These are phyloP conservation scores for Chironomus tentans DNA, from an alignment of 2,888 invertebrate species.

Conservation along the genomic window DNA sequence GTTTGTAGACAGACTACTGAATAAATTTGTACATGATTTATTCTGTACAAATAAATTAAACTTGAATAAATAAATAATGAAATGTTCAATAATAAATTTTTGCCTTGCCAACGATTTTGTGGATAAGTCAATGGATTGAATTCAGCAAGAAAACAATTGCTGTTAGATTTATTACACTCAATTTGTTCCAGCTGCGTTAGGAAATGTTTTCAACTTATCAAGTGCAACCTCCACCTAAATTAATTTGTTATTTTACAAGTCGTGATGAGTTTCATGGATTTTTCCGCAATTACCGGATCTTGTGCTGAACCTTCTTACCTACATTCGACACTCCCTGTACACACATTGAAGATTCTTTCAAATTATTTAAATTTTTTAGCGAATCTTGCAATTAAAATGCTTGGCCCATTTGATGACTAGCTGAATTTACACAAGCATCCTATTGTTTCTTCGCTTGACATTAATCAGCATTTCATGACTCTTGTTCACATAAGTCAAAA, in stretches of 20 bases:
- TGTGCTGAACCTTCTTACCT: neutral
- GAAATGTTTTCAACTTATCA: neutral
- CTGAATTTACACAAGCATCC: too few species aligned
- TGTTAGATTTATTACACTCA: neutral
- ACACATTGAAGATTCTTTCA: too few species aligned
- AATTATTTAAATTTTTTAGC: too few species aligned
- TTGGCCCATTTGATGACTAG: too few species aligned
- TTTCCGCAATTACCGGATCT: neutral
- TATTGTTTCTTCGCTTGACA: neutral
- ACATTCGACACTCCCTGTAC: neutral
- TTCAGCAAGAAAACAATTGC: neutral
- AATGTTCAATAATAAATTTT: neutral
- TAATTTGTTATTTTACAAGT: neutral
- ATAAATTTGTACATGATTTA: neutral
- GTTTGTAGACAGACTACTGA: neutral
- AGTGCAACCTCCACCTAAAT: neutral
- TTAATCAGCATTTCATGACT: neutral
- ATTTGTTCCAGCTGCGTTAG: neutral
- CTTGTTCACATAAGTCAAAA: neutral
- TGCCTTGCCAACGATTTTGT: neutral
- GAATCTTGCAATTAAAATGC: too few species aligned
- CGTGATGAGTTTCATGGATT: neutral
- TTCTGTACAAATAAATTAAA: neutral
- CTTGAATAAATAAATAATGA: too few species aligned
- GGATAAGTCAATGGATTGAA: neutral